Evolutionary conservation across 2,888 invertebrate genomes (phyloP).

Genomic region (Xanthorhoe spadicearia): DNA sequence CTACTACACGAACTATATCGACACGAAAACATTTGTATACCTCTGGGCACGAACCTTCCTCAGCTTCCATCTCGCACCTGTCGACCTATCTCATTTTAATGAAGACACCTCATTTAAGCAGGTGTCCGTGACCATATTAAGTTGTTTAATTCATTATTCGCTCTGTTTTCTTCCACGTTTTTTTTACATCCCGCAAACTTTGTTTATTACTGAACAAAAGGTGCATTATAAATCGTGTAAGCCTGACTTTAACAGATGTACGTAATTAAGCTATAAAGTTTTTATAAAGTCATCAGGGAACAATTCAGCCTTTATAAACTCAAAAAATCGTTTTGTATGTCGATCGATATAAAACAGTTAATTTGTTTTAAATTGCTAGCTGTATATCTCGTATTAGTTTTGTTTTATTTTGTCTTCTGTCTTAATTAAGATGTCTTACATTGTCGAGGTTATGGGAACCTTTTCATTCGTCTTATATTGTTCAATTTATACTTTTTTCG

Average conservation of each 20-base stretch:
- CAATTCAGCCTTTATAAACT: slow-evolving; percentile 53
- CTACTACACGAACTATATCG: slow-evolving; percentile 48
- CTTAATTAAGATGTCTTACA: slow-evolving; percentile 28
- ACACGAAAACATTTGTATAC: slow-evolving; percentile 42
- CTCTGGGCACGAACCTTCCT: slow-evolving; percentile 38
- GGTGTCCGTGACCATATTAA: slow-evolving; percentile 72
- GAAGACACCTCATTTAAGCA: slow-evolving; percentile 80
- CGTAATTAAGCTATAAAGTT: slow-evolving; percentile 81
- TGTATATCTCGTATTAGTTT: slow-evolving; percentile 27
- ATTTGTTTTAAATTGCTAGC: slow-evolving; percentile 43
- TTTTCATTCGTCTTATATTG: slow-evolving; percentile 1
- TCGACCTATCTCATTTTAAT: slow-evolving; percentile 76
- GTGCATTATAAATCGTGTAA: slow-evolving; percentile 79
- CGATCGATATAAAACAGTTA: slow-evolving; percentile 39
- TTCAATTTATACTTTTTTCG: background rate
- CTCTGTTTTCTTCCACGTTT: slow-evolving; percentile 79
- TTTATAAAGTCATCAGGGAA: slow-evolving; percentile 61
- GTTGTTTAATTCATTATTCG: slow-evolving; percentile 81
- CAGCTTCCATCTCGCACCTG: slow-evolving; percentile 75
- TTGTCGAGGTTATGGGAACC: slow-evolving; percentile 4
- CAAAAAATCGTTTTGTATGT: slow-evolving; percentile 42
- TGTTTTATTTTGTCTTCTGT: slow-evolving; percentile 30
- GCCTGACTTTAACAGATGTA: slow-evolving; percentile 78
- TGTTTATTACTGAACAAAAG: slow-evolving; percentile 73
- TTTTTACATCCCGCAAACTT: slow-evolving; percentile 68